Conservation (phyloP, 2,797 vertebrate genomes). For the Pelochelys cantorii region DNA sequence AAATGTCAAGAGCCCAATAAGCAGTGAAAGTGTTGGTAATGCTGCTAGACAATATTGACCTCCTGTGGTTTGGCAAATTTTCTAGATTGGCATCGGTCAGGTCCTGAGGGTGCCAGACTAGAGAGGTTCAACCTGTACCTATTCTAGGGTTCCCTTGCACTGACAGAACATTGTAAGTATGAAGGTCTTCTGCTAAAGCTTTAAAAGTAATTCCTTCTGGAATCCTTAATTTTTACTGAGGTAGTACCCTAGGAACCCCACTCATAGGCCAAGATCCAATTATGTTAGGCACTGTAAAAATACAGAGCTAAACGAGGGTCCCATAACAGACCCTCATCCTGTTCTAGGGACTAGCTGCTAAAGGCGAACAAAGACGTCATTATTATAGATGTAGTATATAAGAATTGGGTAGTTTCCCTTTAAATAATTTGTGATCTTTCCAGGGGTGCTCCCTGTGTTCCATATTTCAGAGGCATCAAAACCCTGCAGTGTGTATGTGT, state of each 20-base stretch:
- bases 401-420: background rate
- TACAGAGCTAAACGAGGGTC: background rate
- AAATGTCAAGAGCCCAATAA: no score
- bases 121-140: background rate
- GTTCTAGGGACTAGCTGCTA: background rate
- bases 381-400: background rate
- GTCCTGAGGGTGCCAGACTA: no score
- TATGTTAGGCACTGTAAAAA: background rate
- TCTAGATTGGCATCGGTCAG: no score
- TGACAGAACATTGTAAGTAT: background rate
- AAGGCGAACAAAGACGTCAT: background rate
- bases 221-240: background rate
- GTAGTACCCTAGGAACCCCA: background rate
- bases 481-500: background rate
- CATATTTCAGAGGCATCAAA: conserved; percentile 1
- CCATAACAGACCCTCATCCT: background rate
- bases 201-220: background rate
- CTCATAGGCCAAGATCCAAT: background rate
- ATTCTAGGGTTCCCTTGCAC: background rate
- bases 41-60: no score
- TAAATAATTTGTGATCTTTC: background rate
- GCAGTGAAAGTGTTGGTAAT: no score
- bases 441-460: background rate
- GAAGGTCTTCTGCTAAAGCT: conserved; percentile 3
- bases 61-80: no score